A percentile compares a stretch with the other conserved stretches of the same genome.
Conservation (phyloP, 2,113 vertebrate species). For the Chaetura pelagica region DNA sequence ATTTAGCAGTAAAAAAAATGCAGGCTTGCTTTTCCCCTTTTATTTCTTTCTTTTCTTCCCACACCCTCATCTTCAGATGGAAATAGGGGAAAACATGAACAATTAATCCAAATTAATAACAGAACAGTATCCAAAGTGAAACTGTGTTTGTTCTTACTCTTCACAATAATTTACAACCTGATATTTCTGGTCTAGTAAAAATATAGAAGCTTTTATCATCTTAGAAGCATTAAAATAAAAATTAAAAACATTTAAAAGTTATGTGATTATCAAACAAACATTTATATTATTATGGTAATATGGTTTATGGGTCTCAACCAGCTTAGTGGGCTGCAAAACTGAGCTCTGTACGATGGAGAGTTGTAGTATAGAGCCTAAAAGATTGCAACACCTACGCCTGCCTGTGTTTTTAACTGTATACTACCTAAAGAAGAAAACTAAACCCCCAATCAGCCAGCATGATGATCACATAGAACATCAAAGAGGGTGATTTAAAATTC, state of each 20-base stretch:
- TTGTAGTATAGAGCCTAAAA: fast-evolving
- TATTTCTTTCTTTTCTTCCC: background rate
- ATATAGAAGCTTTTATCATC: background rate
- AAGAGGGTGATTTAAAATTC: background rate
- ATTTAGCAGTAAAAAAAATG: background rate
- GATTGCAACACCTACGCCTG: background rate
- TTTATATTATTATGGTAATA: background rate
- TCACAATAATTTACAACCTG: background rate
- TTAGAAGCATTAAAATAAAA: background rate
- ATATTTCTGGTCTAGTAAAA: background rate
- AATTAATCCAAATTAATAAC: background rate
- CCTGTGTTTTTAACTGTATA: background rate
- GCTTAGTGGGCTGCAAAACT: background rate
- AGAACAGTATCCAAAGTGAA: background rate
- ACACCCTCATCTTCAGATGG: background rate
- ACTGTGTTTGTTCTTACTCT: background rate
- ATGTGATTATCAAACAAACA: background rate
- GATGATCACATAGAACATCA: fast-evolving
- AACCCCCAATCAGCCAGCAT: background rate
- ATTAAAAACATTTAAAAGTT: background rate
- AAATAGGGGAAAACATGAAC: background rate
- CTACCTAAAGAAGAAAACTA: background rate
- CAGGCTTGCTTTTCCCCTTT: background rate
- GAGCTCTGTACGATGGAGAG: background rate
- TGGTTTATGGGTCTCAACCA: background rate